Conservation (phyloP, 2,113 vertebrate genomes). For the Benitochromis conjunctus region DNA sequence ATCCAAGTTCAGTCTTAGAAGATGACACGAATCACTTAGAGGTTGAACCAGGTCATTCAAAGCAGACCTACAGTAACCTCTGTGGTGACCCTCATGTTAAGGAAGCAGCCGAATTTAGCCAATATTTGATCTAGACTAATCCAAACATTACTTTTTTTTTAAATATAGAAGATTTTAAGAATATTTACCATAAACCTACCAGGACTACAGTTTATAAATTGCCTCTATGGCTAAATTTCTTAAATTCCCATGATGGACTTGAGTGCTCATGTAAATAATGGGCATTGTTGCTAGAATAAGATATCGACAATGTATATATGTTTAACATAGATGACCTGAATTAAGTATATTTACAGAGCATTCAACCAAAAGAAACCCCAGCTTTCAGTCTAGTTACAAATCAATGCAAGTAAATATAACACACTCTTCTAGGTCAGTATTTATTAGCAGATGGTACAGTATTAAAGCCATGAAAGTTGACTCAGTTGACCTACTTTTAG, state of each 20-base stretch:
- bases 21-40: background rate
- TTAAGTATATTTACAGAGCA: background rate
- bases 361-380: background rate
- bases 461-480: background rate
- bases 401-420: constrained; percentile 14
- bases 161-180: background rate
- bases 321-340: background rate
- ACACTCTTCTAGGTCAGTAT: background rate
- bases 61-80: background rate
- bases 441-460: constrained; percentile 13
- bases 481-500: background rate
- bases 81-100: background rate
- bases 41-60: background rate
- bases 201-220: background rate
- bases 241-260: background rate
- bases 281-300: background rate
- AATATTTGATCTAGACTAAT: background rate
- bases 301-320: background rate
- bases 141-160: background rate
- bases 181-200: background rate
- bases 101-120: background rate
- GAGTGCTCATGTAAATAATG: background rate
- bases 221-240: background rate
- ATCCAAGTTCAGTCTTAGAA: background rate
- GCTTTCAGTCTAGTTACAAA: background rate